Evolutionary conservation across 2,113 vertebrate species (phyloP).

Genomic region (Tyrannus savana): DNA sequence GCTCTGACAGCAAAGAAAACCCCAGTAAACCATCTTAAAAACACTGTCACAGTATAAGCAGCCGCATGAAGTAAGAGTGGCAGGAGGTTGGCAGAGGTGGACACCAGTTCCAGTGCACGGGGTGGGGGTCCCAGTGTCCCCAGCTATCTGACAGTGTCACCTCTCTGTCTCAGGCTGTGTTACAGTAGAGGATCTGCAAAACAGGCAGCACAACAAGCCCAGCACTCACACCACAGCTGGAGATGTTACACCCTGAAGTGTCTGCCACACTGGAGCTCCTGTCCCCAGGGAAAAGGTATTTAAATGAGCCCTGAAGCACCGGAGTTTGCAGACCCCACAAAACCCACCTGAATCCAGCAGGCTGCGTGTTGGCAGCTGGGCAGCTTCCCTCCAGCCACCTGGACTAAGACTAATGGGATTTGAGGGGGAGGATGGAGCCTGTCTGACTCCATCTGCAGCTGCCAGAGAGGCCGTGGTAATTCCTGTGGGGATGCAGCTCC

Average conservation of each 20-base stretch:
- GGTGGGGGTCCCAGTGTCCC: neutral
- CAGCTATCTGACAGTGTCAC: neutral
- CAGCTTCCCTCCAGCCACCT: neutral
- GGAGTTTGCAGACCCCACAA: neutral
- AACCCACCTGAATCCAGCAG: neutral
- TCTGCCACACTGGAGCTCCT: neutral
- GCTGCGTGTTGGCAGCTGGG: neutral
- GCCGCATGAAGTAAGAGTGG: fast-evolving
- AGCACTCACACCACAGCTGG: neutral
- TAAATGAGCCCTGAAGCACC: neutral
- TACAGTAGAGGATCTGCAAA: neutral
- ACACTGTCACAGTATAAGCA: neutral
- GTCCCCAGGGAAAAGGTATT: neutral
- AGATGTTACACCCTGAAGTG: neutral
- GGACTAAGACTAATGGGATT: neutral
- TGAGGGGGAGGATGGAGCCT: neutral
- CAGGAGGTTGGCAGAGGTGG: neutral
- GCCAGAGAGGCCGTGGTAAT: neutral
- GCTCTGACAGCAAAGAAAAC: neutral
- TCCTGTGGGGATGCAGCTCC: neutral
- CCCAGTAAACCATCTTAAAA: neutral
- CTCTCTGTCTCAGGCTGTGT: neutral
- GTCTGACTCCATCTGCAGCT: slow-evolving; percentile 11
- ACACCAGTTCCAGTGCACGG: fast-evolving
- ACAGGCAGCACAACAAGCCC: neutral